These are phyloP conservation scores for Drosophila bipectinata DNA, from an alignment of 1,140 invertebrate species.

Conservation along the genomic window DNA sequence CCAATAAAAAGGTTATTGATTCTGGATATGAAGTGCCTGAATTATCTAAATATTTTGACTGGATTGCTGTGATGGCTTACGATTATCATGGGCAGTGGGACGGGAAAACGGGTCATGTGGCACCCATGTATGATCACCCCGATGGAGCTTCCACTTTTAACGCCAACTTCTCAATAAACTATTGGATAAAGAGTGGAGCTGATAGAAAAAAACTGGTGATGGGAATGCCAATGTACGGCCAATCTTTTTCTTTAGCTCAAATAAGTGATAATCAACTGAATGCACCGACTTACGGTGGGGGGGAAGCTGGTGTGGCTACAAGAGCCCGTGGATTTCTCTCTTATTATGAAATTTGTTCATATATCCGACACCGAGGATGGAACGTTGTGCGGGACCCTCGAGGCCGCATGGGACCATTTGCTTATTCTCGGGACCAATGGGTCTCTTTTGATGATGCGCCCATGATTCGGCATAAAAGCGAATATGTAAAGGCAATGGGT, in stretches of 20 bases:
- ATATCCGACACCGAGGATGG: conserved; percentile 88
- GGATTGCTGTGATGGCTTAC: conserved; percentile 93
- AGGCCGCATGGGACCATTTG: conserved; percentile 91
- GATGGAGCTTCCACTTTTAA: conserved; percentile 91
- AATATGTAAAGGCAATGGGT: conserved; percentile 90
- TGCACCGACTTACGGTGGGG: conserved; percentile 89
- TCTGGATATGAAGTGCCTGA: conserved; percentile 91
- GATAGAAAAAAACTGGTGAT: conserved; percentile 90
- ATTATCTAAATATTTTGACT: conserved; percentile 90
- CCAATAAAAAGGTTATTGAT: conserved; percentile 92
- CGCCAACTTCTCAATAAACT: conserved; percentile 92
- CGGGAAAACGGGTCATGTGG: conserved; percentile 92
- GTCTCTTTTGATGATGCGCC: conserved; percentile 92
- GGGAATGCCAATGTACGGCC: conserved; percentile 94
- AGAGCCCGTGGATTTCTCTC: conserved; percentile 91
- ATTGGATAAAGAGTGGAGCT: conserved; percentile 92
- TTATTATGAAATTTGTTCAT: conserved; percentile 94
- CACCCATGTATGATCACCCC: conserved; percentile 90
- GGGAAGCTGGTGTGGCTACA: conserved; percentile 91
- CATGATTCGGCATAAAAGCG: conserved; percentile 89
- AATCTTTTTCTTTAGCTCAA: conserved; percentile 91
- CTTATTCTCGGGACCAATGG: conserved; percentile 91
- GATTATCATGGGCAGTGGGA: conserved; percentile 95
- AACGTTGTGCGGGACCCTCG: conserved; percentile 87
- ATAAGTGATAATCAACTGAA: conserved; percentile 87